Conservation (phyloP, 2,113 vertebrate species). For the Apteryx mantelli region DNA sequence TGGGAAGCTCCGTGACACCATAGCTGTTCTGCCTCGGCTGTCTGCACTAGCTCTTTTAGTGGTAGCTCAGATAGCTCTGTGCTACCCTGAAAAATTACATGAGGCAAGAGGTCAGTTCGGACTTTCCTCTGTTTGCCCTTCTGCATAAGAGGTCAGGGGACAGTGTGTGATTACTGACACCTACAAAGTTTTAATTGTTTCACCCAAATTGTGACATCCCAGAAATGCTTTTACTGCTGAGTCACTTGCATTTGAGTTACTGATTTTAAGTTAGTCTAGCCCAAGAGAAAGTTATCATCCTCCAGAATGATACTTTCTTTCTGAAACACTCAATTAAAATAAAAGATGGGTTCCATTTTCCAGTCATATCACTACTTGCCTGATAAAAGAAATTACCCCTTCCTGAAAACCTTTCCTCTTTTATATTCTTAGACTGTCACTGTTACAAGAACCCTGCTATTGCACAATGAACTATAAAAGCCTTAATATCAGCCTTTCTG, state of each 20-base stretch:
- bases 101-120: not conserved
- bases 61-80: not conserved
- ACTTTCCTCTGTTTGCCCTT: not conserved
- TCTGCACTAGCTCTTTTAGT: not conserved
- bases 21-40: not conserved
- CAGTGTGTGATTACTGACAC: not conserved
- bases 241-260: not conserved
- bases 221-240: not conserved
- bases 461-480: conserved; percentile 5
- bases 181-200: not conserved
- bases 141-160: not conserved
- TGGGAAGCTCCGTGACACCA: not conserved
- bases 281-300: not conserved
- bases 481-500: conserved; percentile 25
- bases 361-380: not conserved
- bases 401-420: not conserved
- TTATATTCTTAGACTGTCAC: not conserved
- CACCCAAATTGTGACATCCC: not conserved
- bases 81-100: not conserved
- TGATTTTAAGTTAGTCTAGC: not conserved
- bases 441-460: not conserved
- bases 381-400: conserved; percentile 35
- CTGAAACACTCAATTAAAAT: not conserved
- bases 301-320: not conserved
- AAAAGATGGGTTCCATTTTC: not conserved